Evolutionary conservation across 2,797 vertebrate genomes (phyloP).

Genomic region (Thamnophis elegans): DNA sequence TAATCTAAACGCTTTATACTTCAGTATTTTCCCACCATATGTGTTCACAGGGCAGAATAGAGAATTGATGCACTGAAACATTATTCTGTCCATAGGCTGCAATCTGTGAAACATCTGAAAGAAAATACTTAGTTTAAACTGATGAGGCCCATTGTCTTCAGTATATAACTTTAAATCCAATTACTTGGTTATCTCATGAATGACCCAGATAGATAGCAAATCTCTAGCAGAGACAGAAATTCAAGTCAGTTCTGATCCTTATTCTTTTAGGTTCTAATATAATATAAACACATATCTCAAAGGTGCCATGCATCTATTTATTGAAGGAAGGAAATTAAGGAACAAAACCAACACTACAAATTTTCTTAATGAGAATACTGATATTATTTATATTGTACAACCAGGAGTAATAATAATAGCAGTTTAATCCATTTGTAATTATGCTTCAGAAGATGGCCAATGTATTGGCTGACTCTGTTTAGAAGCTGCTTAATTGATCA

Average conservation of each 20-base stretch:
- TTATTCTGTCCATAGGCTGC: background rate
- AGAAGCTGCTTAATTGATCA: background rate
- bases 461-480: background rate
- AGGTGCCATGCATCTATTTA: background rate
- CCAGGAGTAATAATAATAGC: background rate
- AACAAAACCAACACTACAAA: background rate
- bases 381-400: background rate
- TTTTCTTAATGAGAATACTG: background rate
- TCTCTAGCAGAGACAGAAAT: slow-evolving; percentile 7
- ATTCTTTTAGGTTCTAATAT: background rate
- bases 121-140: slow-evolving; percentile 12
- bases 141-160: slow-evolving; percentile 3
- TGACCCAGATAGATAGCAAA: slow-evolving; percentile 14
- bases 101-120: slow-evolving; percentile 6
- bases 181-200: slow-evolving; percentile 4
- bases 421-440: background rate
- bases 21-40: slow-evolving; percentile 5
- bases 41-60: slow-evolving; percentile 6
- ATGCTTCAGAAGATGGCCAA: background rate
- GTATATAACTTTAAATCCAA: slow-evolving; percentile 22
- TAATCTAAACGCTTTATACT: background rate
- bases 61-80: slow-evolving; percentile 17
- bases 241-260: background rate
- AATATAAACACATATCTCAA: background rate
- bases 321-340: background rate